phyloP scores from a whole-genome alignment of 2,888 invertebrate genomes.

The Diabrotica balteata region DNA sequence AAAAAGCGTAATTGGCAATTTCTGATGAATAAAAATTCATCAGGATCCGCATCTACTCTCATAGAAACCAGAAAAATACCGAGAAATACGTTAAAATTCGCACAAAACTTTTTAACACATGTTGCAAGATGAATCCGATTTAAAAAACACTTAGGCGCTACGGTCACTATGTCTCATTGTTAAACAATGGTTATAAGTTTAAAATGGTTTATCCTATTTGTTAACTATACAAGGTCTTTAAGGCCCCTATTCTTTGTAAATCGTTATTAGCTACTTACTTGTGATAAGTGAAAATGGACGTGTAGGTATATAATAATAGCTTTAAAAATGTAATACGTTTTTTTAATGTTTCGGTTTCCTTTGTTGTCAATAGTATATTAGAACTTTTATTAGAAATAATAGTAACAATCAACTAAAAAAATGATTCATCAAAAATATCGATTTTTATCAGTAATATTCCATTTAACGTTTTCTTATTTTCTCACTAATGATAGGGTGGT shows the following conservation, averaged over 20 bases:
- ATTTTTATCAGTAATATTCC: no score
- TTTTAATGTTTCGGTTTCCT: conserved; percentile 46
- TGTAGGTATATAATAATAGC: conserved; percentile 54
- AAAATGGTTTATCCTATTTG: conserved; percentile 58
- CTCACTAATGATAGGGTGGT: no score
- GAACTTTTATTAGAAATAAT: no score
- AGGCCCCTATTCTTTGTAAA: conserved; percentile 57
- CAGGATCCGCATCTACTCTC: conserved; percentile 18
- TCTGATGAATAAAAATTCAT: conserved; percentile 28
- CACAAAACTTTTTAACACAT: conserved; percentile 31
- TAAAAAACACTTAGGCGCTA: conserved; percentile 43
- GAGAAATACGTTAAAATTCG: conserved; percentile 18
- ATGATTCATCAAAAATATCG: no score
- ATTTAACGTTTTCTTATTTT: no score
- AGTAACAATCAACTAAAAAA: no score
- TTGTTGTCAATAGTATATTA: conserved; percentile 18
- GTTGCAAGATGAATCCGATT: conserved; percentile 30
- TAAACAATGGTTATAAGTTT: conserved; percentile 56
- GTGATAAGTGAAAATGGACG: conserved; percentile 48
- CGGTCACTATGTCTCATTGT: conserved; percentile 52
- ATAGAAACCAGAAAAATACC: conserved; percentile 21
- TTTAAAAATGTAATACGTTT: conserved; percentile 50
- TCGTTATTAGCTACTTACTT: conserved; percentile 52
- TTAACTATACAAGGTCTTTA: conserved; percentile 58
- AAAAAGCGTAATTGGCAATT: conserved; percentile 2